These are phyloP conservation scores for Myotis findleyi DNA, from an alignment of 2,797 vertebrate species.

Conservation along the genomic window DNA sequence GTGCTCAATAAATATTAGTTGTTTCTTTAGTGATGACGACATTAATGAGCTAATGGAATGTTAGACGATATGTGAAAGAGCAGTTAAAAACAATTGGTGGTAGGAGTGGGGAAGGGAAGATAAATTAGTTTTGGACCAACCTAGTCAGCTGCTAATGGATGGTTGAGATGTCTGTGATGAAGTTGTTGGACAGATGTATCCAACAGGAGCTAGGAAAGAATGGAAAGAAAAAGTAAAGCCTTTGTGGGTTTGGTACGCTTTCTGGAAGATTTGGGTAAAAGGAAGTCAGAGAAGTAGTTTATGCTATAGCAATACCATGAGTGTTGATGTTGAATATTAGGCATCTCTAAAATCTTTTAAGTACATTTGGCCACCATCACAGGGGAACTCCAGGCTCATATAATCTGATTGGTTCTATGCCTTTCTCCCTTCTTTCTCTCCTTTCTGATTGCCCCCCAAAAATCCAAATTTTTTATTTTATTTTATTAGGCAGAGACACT, in stretches of 20 bases:
- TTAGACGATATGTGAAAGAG: slow-evolving; percentile 3
- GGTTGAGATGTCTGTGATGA: background rate
- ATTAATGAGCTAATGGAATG: slow-evolving; percentile 31
- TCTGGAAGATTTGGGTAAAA: background rate
- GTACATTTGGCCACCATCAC: background rate
- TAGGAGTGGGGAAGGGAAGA: background rate
- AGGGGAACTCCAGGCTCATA: background rate
- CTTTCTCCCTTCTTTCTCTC: background rate
- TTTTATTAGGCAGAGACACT: slow-evolving; percentile 1
- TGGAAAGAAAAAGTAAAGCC: background rate
- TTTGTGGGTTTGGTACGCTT: background rate
- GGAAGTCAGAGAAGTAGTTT: background rate
- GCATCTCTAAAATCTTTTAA: background rate
- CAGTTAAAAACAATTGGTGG: background rate
- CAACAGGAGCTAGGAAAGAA: background rate
- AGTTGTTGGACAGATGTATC: background rate
- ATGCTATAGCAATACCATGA: background rate
- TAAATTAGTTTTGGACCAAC: background rate
- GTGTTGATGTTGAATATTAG: background rate
- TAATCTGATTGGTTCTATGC: background rate
- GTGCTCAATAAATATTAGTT: slow-evolving; percentile 76
- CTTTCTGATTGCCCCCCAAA: background rate
- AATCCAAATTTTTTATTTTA: background rate
- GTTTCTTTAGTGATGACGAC: slow-evolving; percentile 62
- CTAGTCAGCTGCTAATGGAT: background rate